Conservation (phyloP, 2,113 vertebrate species). For the Orcinus orca region DNA sequence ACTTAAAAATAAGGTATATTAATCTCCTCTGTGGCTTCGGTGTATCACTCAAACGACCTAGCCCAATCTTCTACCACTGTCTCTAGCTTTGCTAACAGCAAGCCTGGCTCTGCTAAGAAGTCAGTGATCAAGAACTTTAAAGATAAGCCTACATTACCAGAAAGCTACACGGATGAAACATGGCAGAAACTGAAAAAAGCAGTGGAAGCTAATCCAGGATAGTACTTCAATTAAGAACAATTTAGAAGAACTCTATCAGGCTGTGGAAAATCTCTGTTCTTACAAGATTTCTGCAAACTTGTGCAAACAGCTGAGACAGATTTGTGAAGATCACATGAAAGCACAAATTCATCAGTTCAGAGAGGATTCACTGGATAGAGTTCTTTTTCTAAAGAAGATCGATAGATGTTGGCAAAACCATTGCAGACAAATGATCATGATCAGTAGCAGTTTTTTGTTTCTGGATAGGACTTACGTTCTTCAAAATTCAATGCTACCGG, state of each 20-base stretch:
- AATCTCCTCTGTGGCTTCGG: too few species aligned
- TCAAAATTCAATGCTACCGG: slow-evolving; percentile 96
- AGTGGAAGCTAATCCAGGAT: slow-evolving; percentile 97
- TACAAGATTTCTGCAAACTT: slow-evolving; percentile 99
- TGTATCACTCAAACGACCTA: too few species aligned
- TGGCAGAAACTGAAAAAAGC: slow-evolving; percentile 99
- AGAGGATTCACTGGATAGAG: slow-evolving; percentile 99
- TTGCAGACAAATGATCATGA: slow-evolving; percentile 99
- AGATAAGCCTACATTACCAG: slow-evolving; percentile 86
- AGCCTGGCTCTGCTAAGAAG: too few species aligned
- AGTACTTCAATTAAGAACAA: slow-evolving; percentile 99
- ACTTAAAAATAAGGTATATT: too few species aligned
- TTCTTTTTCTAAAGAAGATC: slow-evolving; percentile 99
- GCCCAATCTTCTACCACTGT: too few species aligned
- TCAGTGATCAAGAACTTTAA: too few species aligned
- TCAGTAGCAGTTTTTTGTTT: slow-evolving; percentile 99
- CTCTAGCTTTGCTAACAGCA: too few species aligned
- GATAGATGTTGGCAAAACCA: slow-evolving; percentile 99
- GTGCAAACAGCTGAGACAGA: slow-evolving; percentile 96
- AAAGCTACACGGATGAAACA: slow-evolving; percentile 98
- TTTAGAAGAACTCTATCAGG: slow-evolving; percentile 96
- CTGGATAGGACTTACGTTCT: slow-evolving; percentile 99
- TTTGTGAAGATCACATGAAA: slow-evolving; percentile 99
- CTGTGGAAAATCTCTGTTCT: slow-evolving; percentile 98
- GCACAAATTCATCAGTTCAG: slow-evolving; percentile 98